phyloP scores from a whole-genome alignment of 1,140 invertebrate genomes.

The Bradynema listronoti region DNA sequence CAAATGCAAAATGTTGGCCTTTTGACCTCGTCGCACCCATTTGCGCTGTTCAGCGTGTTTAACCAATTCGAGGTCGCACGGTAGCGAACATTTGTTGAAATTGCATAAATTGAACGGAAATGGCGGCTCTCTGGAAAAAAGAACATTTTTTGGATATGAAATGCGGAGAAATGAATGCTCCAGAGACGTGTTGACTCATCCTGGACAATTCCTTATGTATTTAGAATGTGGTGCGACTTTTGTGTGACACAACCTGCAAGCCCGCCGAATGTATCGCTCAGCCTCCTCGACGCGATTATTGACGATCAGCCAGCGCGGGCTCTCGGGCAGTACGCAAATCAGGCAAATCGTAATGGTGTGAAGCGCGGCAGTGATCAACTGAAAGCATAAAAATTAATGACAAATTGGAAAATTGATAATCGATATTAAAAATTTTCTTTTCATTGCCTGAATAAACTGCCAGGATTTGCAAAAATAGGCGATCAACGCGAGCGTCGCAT shows the following conservation, averaged over 20 bases:
- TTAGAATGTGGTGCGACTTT: too few relatives aligned
- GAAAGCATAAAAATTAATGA: conserved; percentile 14
- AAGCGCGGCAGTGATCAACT: conserved; percentile 50
- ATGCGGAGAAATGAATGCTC: too few relatives aligned
- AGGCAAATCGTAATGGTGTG: conserved; percentile 49
- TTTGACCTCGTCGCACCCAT: conserved; percentile 48
- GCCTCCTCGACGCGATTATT: conserved; percentile 52
- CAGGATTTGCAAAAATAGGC: conserved; percentile 55
- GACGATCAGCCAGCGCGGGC: conserved; percentile 55
- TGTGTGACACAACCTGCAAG: too few relatives aligned
- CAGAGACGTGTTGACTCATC: too few relatives aligned
- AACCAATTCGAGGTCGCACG: conserved; percentile 52
- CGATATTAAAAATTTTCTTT: too few relatives aligned
- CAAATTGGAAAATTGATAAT: background rate
- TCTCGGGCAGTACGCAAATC: conserved; percentile 55
- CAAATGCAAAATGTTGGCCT: conserved; percentile 49
- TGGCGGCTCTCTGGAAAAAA: conserved; percentile 45
- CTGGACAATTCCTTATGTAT: too few relatives aligned
- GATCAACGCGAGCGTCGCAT: conserved; percentile 50
- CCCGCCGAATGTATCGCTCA: conserved; percentile 52
- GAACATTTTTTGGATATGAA: too few relatives aligned
- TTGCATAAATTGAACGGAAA: conserved; percentile 51
- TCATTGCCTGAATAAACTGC: conserved; percentile 52
- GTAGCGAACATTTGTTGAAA: conserved; percentile 55
- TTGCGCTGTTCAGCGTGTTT: conserved; percentile 53